These are phyloP conservation scores for Drosophila paramelanica DNA, from an alignment of 2,888 invertebrate genomes.

Conservation along the genomic window DNA sequence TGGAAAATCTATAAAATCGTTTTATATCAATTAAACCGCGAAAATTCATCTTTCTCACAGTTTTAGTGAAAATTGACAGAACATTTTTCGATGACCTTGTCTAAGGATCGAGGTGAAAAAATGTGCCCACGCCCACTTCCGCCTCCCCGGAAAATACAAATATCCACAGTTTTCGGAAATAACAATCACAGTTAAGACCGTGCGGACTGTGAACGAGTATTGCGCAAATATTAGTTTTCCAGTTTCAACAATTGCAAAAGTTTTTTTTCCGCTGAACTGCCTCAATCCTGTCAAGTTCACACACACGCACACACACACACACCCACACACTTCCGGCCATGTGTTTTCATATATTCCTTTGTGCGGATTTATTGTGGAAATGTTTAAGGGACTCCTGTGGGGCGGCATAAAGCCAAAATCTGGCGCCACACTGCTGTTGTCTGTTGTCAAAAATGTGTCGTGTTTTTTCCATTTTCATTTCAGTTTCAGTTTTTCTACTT, in stretches of 20 bases:
- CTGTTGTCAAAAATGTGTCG: slow-evolving; percentile 64
- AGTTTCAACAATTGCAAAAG: slow-evolving; percentile 32
- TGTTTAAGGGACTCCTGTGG: slow-evolving; percentile 15
- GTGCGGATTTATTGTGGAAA: slow-evolving; percentile 35
- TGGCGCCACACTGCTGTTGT: slow-evolving; percentile 71
- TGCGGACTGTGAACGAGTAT: no score
- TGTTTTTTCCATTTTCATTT: slow-evolving; percentile 26
- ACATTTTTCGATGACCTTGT: no score
- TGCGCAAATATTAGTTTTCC: neutral
- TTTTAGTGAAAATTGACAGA: no score
- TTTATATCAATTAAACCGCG: no score
- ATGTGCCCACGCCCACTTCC: no score
- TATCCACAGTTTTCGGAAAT: no score
- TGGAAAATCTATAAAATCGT: no score
- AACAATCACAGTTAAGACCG: no score
- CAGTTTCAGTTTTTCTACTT: slow-evolving; percentile 16
- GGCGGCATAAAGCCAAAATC: slow-evolving; percentile 39
- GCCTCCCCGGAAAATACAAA: no score
- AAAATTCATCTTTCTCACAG: no score
- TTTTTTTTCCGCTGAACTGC: slow-evolving; percentile 22
- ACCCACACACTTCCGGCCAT: slow-evolving; percentile 17
- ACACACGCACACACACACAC: slow-evolving; percentile 3
- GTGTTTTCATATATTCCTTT: slow-evolving; percentile 15
- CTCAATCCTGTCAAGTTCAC: neutral
- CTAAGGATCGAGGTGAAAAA: no score